Evolutionary conservation across 2,113 vertebrate species (phyloP).

Genomic region (Seriola dumerili): DNA sequence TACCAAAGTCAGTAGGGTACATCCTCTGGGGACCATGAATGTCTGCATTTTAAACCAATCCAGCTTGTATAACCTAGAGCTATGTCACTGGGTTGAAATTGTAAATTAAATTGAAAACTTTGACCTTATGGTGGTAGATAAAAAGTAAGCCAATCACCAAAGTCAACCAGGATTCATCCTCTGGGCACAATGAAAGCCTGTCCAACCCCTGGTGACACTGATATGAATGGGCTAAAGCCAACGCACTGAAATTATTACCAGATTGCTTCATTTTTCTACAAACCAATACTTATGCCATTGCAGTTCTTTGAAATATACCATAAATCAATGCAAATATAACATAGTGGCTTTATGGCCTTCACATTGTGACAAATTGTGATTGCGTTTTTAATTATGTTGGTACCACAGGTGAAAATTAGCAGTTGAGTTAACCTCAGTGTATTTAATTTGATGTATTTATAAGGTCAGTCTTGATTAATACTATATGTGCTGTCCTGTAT

Average conservation of each 20-base stretch:
- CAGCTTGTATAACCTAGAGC: too few species aligned
- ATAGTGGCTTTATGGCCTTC: too few species aligned
- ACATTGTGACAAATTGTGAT: neutral
- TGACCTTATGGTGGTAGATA: too few species aligned
- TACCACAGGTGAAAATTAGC: slow-evolving; percentile 16
- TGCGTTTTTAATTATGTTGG: slow-evolving; percentile 28
- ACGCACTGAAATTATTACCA: neutral
- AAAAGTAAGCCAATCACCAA: too few species aligned
- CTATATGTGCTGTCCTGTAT: neutral
- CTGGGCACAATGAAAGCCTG: too few species aligned
- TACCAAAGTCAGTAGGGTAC: neutral
- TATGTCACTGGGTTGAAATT: too few species aligned
- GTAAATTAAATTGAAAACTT: too few species aligned
- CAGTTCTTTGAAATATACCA: neutral
- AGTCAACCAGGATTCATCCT: too few species aligned
- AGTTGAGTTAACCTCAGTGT: slow-evolving; percentile 25
- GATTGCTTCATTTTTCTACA: neutral
- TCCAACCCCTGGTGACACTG: neutral
- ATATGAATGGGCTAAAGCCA: neutral
- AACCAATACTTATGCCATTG: neutral
- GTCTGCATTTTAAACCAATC: too few species aligned
- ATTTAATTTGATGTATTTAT: slow-evolving; percentile 23
- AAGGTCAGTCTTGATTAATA: slow-evolving; percentile 45
- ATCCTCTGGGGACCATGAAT: neutral
- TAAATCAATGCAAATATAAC: neutral